Percentiles rank a stretch among this genome's conserved stretches.
Evolutionary conservation across 2,797 vertebrate species (phyloP).

Genomic region (Orestias chungarensis): DNA sequence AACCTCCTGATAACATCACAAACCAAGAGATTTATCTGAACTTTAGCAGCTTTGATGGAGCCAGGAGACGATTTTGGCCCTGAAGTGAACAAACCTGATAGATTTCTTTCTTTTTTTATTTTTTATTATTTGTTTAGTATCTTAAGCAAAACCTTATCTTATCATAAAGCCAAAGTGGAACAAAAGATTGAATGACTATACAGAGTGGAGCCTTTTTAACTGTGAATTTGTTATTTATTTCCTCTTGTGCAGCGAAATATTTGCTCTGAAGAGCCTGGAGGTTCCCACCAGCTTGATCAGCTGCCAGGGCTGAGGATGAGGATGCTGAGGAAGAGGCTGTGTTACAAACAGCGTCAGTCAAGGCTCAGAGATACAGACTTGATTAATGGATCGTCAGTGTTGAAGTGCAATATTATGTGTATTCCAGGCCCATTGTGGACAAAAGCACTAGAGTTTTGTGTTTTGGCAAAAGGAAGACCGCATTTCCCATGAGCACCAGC

Average conservation of each 20-base stretch:
- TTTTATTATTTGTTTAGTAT: conserved; percentile 12
- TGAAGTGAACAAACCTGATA: not conserved
- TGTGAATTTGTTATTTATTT: conserved; percentile 34
- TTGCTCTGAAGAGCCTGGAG: conserved; percentile 30
- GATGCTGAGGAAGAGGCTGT: not conserved
- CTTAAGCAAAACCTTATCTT: not conserved
- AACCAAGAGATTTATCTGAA: conserved; percentile 14
- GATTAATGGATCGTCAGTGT: too few species aligned
- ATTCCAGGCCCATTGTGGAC: too few species aligned
- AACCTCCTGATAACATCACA: conserved; percentile 44
- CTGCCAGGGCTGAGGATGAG: conserved; percentile 29
- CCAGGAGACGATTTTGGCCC: not conserved
- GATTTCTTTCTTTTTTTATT: not conserved
- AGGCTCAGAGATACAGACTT: too few species aligned
- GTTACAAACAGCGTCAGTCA: too few species aligned
- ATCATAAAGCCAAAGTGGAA: conserved; percentile 6
- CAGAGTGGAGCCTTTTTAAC: conserved; percentile 17
- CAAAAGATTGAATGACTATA: conserved; percentile 25
- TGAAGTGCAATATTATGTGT: too few species aligned
- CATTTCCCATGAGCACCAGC: too few species aligned
- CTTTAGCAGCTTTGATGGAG: conserved; percentile 18
- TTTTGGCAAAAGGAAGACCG: too few species aligned
- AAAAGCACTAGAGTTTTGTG: too few species aligned
- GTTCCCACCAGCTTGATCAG: conserved; percentile 34
- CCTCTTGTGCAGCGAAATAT: conserved; percentile 9